Conservation (phyloP, 2,797 vertebrate species). For the Macroramphosus scolopax region DNA sequence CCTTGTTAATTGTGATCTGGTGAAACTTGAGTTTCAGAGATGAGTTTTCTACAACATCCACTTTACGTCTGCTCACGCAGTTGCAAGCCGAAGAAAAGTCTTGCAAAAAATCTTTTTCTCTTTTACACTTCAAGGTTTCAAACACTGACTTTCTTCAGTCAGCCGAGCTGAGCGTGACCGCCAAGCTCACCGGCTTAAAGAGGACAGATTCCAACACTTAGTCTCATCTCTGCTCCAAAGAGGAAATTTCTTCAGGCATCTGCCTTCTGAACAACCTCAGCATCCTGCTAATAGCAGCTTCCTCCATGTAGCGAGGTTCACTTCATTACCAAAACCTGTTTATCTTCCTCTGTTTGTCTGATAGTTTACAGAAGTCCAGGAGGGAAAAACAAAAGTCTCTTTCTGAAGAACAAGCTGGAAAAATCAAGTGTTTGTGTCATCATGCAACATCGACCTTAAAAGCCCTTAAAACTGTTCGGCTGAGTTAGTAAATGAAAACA, state of each 20-base stretch:
- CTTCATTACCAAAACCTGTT: constrained; percentile 2
- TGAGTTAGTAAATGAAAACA: neutral
- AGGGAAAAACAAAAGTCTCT: too few relatives aligned
- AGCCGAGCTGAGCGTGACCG: constrained; percentile 7
- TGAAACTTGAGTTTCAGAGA: too few relatives aligned
- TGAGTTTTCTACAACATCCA: too few relatives aligned
- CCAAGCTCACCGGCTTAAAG: neutral
- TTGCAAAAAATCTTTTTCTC: too few relatives aligned
- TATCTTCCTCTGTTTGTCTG: neutral
- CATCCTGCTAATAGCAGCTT: constrained; percentile 18
- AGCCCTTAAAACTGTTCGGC: neutral
- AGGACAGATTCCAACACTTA: constrained; percentile 2
- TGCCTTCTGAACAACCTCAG: neutral
- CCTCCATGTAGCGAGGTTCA: constrained; percentile 12
- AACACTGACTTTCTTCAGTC: too few relatives aligned
- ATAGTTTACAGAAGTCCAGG: constrained; percentile 1
- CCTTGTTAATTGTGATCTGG: too few relatives aligned
- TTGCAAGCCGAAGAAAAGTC: too few relatives aligned
- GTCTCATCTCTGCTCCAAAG: neutral
- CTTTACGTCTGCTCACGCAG: too few relatives aligned
- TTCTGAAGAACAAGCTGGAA: neutral
- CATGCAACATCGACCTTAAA: constrained; percentile 13
- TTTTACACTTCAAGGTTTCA: too few relatives aligned
- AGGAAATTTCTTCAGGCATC: constrained; percentile 5
- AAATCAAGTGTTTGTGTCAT: neutral